Conservation (phyloP, 2,888 invertebrate species). For the Anoplius nigerrimus region DNA sequence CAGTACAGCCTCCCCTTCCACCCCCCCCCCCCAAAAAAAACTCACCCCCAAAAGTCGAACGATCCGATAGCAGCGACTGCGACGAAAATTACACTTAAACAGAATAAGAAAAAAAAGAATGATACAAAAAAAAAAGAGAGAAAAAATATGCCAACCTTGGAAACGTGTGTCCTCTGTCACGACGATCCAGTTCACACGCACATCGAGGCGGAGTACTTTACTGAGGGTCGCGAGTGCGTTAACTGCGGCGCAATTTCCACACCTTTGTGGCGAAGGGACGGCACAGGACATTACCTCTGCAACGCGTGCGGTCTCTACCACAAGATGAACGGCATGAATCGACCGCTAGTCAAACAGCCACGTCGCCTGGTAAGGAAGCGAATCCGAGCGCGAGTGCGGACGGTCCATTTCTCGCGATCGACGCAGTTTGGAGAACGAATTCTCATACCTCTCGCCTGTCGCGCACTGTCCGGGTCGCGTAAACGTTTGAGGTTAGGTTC, state of each 20-base stretch:
- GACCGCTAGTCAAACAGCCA: constrained; percentile 93
- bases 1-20: too few relatives aligned
- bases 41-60: too few relatives aligned
- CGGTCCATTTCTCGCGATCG: constrained; percentile 3
- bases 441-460: too few relatives aligned
- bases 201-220: constrained; percentile 73
- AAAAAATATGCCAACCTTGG: too few relatives aligned
- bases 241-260: constrained; percentile 98
- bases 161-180: too few relatives aligned
- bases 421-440: background rate
- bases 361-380: constrained; percentile 90
- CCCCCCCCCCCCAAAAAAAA: too few relatives aligned
- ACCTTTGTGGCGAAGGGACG: constrained; percentile 97
- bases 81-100: too few relatives aligned
- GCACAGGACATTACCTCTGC: constrained; percentile 98
- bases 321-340: constrained; percentile 98
- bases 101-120: too few relatives aligned
- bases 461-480: too few relatives aligned
- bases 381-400: constrained; percentile 55
- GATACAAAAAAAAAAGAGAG: too few relatives aligned
- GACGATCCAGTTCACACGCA: constrained; percentile 63
- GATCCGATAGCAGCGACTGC: too few relatives aligned
- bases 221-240: constrained; percentile 96
- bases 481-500: too few relatives aligned
- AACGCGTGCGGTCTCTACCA: constrained; percentile 99